Evolutionary conservation across 2,888 invertebrate genomes (phyloP).

Genomic region (Electrophaes corylata): DNA sequence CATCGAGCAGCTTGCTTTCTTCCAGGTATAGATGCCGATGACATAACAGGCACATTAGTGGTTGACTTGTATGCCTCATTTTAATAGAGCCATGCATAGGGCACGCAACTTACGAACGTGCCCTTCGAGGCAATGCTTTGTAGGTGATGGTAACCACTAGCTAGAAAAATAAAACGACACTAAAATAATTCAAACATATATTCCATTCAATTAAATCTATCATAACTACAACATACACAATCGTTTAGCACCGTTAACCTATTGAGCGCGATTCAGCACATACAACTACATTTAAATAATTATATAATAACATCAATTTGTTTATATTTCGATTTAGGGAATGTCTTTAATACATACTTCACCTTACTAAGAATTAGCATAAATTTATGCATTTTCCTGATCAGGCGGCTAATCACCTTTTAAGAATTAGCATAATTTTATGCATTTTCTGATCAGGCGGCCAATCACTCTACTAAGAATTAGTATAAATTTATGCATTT

Average conservation of each 20-base stretch:
- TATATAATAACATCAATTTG: slow-evolving; percentile 21
- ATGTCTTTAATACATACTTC: slow-evolving; percentile 38
- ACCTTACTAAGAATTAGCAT: too few species aligned
- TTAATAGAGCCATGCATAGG: too few species aligned
- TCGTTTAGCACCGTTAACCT: slow-evolving; percentile 57
- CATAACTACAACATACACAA: slow-evolving; percentile 48
- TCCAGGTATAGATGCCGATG: too few species aligned
- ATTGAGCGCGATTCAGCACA: slow-evolving; percentile 54
- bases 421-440: too few species aligned
- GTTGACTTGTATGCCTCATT: too few species aligned
- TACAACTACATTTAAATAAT: slow-evolving; percentile 25
- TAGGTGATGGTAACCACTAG: neutral
- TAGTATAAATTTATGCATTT: slow-evolving; percentile 13
- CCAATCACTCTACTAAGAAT: too few species aligned
- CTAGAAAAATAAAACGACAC: slow-evolving; percentile 25
- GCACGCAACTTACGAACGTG: too few species aligned
- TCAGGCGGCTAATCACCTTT: slow-evolving; percentile 9
- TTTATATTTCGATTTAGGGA: slow-evolving; percentile 32
- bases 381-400: slow-evolving; percentile 3
- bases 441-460: too few species aligned
- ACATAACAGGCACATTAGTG: too few species aligned
- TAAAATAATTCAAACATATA: slow-evolving; percentile 39
- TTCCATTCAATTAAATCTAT: slow-evolving; percentile 38
- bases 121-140: too few species aligned
- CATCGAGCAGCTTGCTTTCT: too few species aligned